phyloP scores from a whole-genome alignment of 1,140 invertebrate species.

The Solen grandis region DNA sequence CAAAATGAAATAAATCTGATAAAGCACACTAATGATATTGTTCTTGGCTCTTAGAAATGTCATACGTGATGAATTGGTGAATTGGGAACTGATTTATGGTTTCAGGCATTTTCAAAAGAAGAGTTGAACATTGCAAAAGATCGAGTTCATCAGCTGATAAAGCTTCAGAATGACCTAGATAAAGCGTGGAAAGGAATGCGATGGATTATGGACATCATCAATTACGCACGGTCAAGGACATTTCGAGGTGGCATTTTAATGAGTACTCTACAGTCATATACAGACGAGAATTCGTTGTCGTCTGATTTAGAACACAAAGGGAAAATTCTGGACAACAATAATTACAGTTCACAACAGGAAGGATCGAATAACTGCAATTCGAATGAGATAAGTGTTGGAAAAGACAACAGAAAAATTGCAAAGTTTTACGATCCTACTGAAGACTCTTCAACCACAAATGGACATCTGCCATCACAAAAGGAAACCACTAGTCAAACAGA shows the following conservation, averaged over 20 bases:
- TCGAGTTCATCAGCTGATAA: constrained; percentile 86
- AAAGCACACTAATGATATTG: too few relatives aligned
- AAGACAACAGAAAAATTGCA: constrained; percentile 75
- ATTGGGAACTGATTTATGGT: too few relatives aligned
- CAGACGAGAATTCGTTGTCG: constrained; percentile 29
- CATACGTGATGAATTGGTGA: too few relatives aligned
- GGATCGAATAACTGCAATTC: constrained; percentile 62
- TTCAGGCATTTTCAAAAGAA: constrained; percentile 91
- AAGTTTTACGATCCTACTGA: constrained; percentile 76
- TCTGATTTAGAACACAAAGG: constrained; percentile 36
- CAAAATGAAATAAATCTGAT: too few relatives aligned
- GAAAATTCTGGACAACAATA: constrained; percentile 66
- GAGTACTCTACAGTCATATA: constrained; percentile 50
- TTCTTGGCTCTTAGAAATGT: too few relatives aligned
- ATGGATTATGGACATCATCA: constrained; percentile 97
- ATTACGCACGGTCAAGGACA: constrained; percentile 92
- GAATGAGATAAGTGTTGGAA: constrained; percentile 74
- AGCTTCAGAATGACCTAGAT: constrained; percentile 78
- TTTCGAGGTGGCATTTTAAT: constrained; percentile 77
- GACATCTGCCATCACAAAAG: constrained; percentile 44
- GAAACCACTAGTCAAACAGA: constrained; percentile 14
- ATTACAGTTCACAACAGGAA: constrained; percentile 53
- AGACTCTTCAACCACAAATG: constrained; percentile 56
- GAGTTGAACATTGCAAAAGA: constrained; percentile 93
- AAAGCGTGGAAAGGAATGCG: constrained; percentile 93